Conservation (phyloP, 2,888 invertebrate genomes). For the Limenitis camilla region DNA sequence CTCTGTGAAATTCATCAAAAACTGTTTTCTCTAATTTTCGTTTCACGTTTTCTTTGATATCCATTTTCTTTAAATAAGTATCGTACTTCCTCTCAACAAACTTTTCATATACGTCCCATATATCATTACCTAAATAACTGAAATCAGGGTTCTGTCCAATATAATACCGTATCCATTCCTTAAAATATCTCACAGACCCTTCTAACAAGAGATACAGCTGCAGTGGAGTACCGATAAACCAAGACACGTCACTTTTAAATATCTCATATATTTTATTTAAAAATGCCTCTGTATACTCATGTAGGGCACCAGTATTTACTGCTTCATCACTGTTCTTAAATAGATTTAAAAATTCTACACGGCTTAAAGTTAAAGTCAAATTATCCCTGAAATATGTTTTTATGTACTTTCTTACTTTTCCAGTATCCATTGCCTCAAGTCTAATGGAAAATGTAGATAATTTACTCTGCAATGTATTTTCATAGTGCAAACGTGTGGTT, state of each 20-base stretch:
- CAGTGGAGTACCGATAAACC: neutral
- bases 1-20: neutral
- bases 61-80: constrained; percentile 1
- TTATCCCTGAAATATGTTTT: neutral
- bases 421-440: neutral
- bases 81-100: neutral
- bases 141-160: neutral
- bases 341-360: neutral
- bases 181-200: no score
- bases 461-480: neutral
- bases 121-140: no score
- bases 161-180: neutral
- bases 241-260: neutral
- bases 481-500: neutral
- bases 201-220: neutral
- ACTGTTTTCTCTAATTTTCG: neutral
- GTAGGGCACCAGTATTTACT: neutral
- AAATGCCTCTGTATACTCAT: neutral
- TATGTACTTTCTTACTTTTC: neutral
- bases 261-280: neutral
- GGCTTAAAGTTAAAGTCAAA: neutral
- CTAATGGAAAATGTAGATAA: neutral
- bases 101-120: constrained; percentile 1
- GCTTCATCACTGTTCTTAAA: neutral
- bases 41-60: neutral